A percentile compares a stretch with the other conserved stretches of the same genome.
Evolutionary conservation across 2,888 invertebrate species (phyloP).

Genomic region (Dynastes maya): DNA sequence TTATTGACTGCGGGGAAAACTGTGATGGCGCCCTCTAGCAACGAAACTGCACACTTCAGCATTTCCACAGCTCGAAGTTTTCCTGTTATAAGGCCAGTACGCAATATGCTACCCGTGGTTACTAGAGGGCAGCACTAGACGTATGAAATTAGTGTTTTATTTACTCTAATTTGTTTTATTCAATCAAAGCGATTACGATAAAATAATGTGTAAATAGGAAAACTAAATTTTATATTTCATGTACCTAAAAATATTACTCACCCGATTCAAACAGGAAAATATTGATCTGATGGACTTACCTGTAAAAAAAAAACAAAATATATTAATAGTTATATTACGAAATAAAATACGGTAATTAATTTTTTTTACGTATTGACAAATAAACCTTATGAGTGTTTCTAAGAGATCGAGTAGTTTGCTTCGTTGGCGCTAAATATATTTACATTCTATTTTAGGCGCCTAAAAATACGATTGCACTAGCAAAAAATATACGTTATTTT

Average conservation of each 20-base stretch:
- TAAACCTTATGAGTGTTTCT: too few relatives aligned
- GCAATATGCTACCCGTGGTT: constrained; percentile 22
- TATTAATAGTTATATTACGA: not conserved
- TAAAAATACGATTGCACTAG: constrained; percentile 1
- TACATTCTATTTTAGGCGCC: not conserved
- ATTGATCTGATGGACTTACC: constrained; percentile 35
- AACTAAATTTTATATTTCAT: too few relatives aligned
- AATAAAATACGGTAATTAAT: too few relatives aligned
- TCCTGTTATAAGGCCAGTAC: not conserved
- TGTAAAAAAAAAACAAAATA: constrained; percentile 24
- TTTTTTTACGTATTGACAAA: too few relatives aligned
- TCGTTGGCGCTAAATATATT: constrained; percentile 17
- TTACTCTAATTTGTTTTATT: too few relatives aligned
- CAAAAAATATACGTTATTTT: constrained; percentile 11
- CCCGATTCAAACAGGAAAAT: not conserved
- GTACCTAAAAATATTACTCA: not conserved
- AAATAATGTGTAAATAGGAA: too few relatives aligned
- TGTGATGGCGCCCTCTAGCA: not conserved
- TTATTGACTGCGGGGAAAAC: not conserved
- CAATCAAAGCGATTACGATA: too few relatives aligned
- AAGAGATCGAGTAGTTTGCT: too few relatives aligned
- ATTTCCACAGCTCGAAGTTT: not conserved
- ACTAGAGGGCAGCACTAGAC: constrained; percentile 49
- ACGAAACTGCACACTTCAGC: not conserved
- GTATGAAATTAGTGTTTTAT: too few relatives aligned